Base-by-base conservation (phyloP, 1,140 invertebrate species). In the Dendrolimus kikuchii region DNA sequence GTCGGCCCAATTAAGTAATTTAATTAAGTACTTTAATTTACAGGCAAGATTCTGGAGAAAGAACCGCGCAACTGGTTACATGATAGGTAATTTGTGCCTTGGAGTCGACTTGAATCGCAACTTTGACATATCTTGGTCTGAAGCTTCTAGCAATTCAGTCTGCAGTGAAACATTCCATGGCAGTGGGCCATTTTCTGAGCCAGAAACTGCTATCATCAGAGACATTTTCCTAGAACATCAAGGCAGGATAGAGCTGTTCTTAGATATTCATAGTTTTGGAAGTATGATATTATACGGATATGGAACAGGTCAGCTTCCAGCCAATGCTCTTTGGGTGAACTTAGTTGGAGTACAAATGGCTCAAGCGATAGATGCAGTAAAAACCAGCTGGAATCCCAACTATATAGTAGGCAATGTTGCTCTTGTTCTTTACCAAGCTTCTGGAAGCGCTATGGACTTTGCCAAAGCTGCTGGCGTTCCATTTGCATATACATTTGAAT, bases 81-180 rank as follows among this genome's bases (percentile, higher is more conserved):
- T 64, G 4, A 46, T 42, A 2, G 71, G 69, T 0, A 40, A 63
- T 5, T 43, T 60, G 0, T 92, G 92, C 53, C 41, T 51, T 0
- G 92, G 92, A 4, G 89, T 89, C 0, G 92, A 93, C 62, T 69
- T 89, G 0, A 92, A 93, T 67, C 77, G 92, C 5, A 93, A 93
- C 62, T 92, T 90, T 48, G 90, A 89, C 39, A 83, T 87, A 40
- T 75, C 86, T 47, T 92, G 91, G 91, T 59, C 68, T n/a, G 60
- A 66, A 5, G 60, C 65, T 0, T 76, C 80, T 8, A 77, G 71
- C 45, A 81, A 70, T 4, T 86, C 88, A 61, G 90, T 91, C 2
- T 95, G 94, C 68, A 71, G 72, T 4, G 90, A 94, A 0, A 92
- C 89, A 5, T 96, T 89, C 81, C 90, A 90, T 40, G 94, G 95